A percentile compares a stretch with the other conserved stretches of the same genome.
Conservation (phyloP, 2,888 invertebrate genomes). For the Tromatobia lineatoria region DNA sequence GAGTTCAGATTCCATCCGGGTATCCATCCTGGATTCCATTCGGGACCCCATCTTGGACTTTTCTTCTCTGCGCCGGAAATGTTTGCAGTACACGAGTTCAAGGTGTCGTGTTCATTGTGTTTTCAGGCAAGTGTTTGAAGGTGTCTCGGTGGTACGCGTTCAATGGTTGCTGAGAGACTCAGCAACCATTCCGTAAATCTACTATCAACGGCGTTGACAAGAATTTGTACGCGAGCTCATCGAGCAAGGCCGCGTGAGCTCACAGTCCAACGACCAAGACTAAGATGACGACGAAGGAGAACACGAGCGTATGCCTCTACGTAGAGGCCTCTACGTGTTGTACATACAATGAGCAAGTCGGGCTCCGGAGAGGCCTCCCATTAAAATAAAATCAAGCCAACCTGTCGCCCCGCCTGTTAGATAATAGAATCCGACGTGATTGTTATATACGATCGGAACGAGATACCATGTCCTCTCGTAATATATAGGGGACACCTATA, state of each 20-base stretch:
- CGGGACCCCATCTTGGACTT: too few species aligned
- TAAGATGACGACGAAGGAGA: constrained; percentile 32
- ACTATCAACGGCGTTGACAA: constrained; percentile 26
- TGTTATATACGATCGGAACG: constrained; percentile 74
- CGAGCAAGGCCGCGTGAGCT: constrained; percentile 17
- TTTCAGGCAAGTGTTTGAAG: constrained; percentile 9
- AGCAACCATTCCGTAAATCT: constrained; percentile 37
- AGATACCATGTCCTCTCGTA: constrained; percentile 68
- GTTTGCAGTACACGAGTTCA: background rate
- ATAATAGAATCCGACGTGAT: constrained; percentile 78
- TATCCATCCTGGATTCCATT: too few species aligned
- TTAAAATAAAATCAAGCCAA: constrained; percentile 76
- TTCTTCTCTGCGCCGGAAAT: background rate
- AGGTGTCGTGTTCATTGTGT: background rate
- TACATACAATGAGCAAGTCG: constrained; percentile 29
- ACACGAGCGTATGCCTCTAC: constrained; percentile 4
- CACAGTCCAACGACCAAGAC: constrained; percentile 9
- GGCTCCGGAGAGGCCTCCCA: constrained; percentile 45
- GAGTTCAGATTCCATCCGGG: too few species aligned
- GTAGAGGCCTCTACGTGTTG: constrained; percentile 40
- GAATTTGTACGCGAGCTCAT: constrained; percentile 41
- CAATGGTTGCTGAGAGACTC: background rate
- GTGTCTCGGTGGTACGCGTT: background rate
- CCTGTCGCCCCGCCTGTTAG: constrained; percentile 76
- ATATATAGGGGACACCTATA: constrained; percentile 35